phyloP scores from a whole-genome alignment of 2,888 invertebrate species.

The Drosophila fulvimacula region DNA sequence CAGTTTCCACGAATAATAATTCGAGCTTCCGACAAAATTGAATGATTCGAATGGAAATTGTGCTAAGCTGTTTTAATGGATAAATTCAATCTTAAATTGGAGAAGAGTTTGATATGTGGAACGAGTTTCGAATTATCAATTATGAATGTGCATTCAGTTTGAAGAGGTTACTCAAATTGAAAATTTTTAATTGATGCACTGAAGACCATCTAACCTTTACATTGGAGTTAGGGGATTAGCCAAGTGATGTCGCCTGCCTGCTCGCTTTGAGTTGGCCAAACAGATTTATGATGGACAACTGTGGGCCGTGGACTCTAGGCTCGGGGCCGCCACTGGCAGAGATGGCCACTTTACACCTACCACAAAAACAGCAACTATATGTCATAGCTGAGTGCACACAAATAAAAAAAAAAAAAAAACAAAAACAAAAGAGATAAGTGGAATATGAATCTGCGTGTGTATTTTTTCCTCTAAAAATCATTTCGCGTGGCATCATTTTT shows the following conservation, averaged over 20 bases:
- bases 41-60: neutral
- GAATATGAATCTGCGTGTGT: slow-evolving; percentile 18
- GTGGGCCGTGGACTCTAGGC: slow-evolving; percentile 33
- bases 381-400: slow-evolving; percentile 35
- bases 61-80: neutral
- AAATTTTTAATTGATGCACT: too few species aligned
- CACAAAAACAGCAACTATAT: slow-evolving; percentile 50
- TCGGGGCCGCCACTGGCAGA: neutral
- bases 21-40: neutral
- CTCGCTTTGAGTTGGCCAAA: slow-evolving; percentile 42
- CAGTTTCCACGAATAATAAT: neutral
- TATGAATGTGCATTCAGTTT: neutral
- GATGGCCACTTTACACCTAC: slow-evolving; percentile 57
- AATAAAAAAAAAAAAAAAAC: slow-evolving; percentile 14
- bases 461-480: slow-evolving; percentile 11
- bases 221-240: neutral
- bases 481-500: slow-evolving; percentile 45
- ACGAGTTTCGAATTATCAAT: neutral
- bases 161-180: neutral
- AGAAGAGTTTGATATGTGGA: neutral
- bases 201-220: neutral
- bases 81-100: neutral
- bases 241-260: neutral
- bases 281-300: slow-evolving; percentile 66
- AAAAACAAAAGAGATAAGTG: slow-evolving; percentile 18